phyloP scores from a whole-genome alignment of 2,113 vertebrate genomes.

The Corythoichthys intestinalis region DNA sequence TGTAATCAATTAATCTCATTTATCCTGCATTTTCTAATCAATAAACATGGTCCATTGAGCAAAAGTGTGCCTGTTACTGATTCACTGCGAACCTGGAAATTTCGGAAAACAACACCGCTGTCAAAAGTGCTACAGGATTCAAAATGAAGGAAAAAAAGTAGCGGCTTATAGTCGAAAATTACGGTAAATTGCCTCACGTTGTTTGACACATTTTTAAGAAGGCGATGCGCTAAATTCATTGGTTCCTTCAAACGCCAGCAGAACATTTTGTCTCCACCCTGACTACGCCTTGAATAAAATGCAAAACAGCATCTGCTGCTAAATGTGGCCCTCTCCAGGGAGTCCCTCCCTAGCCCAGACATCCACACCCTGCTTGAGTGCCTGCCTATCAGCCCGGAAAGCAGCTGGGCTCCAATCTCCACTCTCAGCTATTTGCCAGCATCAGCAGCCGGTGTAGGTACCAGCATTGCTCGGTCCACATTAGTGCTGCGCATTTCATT shows the following conservation, averaged over 20 bases:
- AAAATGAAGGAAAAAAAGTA: too few species aligned
- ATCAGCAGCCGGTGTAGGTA: background rate
- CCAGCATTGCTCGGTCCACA: background rate
- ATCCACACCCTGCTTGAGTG: constrained; percentile 10
- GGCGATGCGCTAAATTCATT: background rate
- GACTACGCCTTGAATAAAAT: constrained; percentile 2
- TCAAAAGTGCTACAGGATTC: too few species aligned
- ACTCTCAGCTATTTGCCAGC: constrained; percentile 6
- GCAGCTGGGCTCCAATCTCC: constrained; percentile 8
- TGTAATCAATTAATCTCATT: too few species aligned
- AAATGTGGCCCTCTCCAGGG: constrained; percentile 1
- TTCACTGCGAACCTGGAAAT: too few species aligned
- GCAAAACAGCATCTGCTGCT: constrained; percentile 8
- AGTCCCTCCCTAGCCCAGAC: constrained; percentile 3
- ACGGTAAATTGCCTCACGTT: too few species aligned
- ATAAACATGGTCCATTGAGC: too few species aligned
- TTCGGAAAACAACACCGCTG: too few species aligned
- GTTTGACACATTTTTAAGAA: background rate
- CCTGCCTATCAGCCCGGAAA: constrained; percentile 5
- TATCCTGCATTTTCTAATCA: too few species aligned
- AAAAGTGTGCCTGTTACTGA: too few species aligned
- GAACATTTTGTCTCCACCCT: background rate
- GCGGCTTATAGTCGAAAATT: too few species aligned
- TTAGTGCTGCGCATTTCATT: background rate
- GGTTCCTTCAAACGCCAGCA: background rate